These are phyloP conservation scores for Podabrus alpinus DNA, from an alignment of 2,888 invertebrate genomes.

Conservation along the genomic window DNA sequence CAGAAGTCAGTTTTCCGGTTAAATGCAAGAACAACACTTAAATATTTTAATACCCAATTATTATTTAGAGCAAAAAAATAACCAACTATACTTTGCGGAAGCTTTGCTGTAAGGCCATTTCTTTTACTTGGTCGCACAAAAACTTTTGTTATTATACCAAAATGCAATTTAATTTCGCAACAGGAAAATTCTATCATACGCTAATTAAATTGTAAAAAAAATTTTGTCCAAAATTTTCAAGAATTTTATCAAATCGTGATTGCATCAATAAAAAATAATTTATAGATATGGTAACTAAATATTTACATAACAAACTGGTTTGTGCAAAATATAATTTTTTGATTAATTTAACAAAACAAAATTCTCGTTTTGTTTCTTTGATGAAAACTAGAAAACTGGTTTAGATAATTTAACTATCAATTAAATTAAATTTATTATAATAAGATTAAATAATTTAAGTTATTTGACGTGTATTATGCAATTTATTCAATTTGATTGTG, in stretches of 20 bases:
- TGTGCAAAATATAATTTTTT: neutral
- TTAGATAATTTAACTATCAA: neutral
- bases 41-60: neutral
- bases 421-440: neutral
- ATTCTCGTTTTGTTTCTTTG: neutral
- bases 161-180: neutral
- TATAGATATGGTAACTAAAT: neutral
- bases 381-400: slow-evolving; percentile 1
- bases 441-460: neutral
- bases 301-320: neutral
- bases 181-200: neutral
- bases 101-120: neutral
- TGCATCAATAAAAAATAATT: neutral
- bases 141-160: neutral
- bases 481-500: neutral
- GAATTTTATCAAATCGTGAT: neutral
- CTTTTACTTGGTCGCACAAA: neutral
- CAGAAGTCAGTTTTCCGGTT: neutral
- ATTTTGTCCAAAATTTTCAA: neutral
- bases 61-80: neutral
- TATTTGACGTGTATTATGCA: neutral
- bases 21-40: neutral
- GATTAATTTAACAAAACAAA: slow-evolving; percentile 1
- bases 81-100: neutral
- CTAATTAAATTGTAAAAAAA: neutral